A percentile compares a stretch with the other conserved stretches of the same genome.
phyloP scores from a whole-genome alignment of 53 echinoderm and acorn worm species.

The Pentamera pediparva region DNA sequence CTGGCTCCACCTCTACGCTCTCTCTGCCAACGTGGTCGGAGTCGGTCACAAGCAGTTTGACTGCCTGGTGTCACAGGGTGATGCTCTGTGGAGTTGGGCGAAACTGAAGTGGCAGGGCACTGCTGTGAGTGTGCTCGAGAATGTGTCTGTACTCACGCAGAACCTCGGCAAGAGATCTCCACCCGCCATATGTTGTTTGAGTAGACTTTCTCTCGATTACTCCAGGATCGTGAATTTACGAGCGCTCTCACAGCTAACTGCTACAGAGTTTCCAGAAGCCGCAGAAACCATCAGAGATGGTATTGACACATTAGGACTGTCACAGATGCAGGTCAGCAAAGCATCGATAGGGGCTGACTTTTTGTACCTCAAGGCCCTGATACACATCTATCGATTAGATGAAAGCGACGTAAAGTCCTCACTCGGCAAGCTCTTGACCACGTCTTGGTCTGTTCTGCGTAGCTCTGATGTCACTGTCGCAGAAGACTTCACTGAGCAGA shows the following conservation, averaged over 20 bases:
- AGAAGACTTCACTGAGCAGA: conserved; percentile 12
- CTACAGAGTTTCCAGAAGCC: not conserved
- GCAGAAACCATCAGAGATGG: not conserved
- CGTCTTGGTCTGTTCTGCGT: not conserved
- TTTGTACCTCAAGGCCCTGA: conserved; percentile 4
- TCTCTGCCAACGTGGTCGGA: conserved; percentile 10
- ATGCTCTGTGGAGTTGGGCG: conserved; percentile 8
- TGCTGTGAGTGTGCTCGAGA: no score
- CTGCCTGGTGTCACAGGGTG: not conserved
- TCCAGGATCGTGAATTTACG: not conserved
- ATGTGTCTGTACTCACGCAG: no score
- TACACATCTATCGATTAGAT: not conserved
- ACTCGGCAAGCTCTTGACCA: not conserved
- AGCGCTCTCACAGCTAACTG: not conserved
- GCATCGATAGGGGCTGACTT: not conserved
- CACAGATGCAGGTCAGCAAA: not conserved
- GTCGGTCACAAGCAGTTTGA: conserved; percentile 20
- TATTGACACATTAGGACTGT: not conserved
- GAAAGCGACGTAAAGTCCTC: not conserved
- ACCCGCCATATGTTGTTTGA: not conserved
- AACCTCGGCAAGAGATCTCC: no score
- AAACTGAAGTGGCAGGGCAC: conserved; percentile 2
- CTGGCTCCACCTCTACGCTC: not conserved
- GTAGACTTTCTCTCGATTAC: not conserved
- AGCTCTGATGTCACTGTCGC: not conserved